phyloP scores from a whole-genome alignment of 2,113 vertebrate species.

The Cryptomyrus ogoouensis region DNA sequence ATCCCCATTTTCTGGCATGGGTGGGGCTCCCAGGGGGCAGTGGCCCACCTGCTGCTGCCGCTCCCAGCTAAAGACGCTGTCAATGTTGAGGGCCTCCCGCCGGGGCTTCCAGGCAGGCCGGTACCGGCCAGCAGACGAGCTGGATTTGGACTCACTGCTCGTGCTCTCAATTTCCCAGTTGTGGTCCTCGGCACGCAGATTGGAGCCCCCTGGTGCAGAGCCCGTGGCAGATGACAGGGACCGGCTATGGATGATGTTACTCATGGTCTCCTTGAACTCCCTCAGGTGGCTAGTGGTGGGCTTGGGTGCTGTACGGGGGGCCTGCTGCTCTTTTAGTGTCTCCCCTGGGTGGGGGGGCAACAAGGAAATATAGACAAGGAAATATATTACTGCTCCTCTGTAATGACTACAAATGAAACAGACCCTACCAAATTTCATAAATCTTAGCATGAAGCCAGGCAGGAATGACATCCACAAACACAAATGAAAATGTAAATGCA shows the following conservation, averaged over 20 bases:
- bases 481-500: neutral
- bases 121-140: constrained; percentile 71
- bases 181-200: constrained; percentile 41
- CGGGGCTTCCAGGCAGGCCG: constrained; percentile 84
- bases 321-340: constrained; percentile 91
- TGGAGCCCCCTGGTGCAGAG: constrained; percentile 31
- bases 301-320: constrained; percentile 76
- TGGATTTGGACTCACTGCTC: constrained; percentile 80
- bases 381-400: neutral
- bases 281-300: constrained; percentile 72
- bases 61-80: constrained; percentile 86
- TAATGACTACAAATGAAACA: neutral
- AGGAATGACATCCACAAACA: neutral
- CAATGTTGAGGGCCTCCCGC: constrained; percentile 87
- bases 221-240: constrained; percentile 57
- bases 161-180: constrained; percentile 83
- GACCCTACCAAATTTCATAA: neutral
- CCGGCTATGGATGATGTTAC: constrained; percentile 85
- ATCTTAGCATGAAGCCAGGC: neutral
- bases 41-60: constrained; percentile 77
- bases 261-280: constrained; percentile 92
- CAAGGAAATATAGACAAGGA: neutral
- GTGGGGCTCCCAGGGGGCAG: constrained; percentile 62
- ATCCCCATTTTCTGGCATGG: constrained; percentile 29
- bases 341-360: constrained; percentile 64